Base-by-base conservation (phyloP, 2,797 vertebrate species). In the Scyliorhinus canicula region DNA sequence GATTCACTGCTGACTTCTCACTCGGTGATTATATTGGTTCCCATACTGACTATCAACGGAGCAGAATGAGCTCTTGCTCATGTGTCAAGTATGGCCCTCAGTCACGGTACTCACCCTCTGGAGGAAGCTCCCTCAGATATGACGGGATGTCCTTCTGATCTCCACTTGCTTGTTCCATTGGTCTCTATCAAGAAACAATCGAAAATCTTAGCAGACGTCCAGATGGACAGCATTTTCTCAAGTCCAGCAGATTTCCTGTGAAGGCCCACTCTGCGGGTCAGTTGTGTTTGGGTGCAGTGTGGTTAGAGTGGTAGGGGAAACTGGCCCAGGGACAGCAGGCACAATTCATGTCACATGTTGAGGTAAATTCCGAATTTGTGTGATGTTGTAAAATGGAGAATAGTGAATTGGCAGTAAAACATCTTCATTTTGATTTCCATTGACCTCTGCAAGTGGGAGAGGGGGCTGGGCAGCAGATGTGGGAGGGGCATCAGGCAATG, bases 101-200 rank as follows among this genome's bases (percentile, higher is more conserved):
- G 95, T 85, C 47, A 82, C 0, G 95, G 95, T 77, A 97, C 96
- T 69, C 98, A 98, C 98, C 97, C 97, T 98, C 97, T 96, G 96
- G 97, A 95, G 98, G 97, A 95, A 98, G 98, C 96, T 99, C 98
- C 44, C 97, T 97, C 95, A 98, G 97, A 95, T 98, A 98, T 86
- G 98, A 97, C 95, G 98, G 97, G 93, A 98, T 95, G 95, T 98
- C 98, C 95, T 98, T 97, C 95, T 98, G 97, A 96, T 96, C 97
- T 96, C 98, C 98, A 96, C 98, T 98, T 0, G 95, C 97, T 97
- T 98, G 97, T 97, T 98, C 99, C 98, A 99, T 99, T 96, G 96
- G 97, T 95, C 95, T 97, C 98, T 98, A 97, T 60, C 57, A 96
- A 96, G 69, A 74, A 60, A 82, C 31, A 60, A 21, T 95, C 40